Evolutionary conservation across 2,888 invertebrate genomes (phyloP), one percentile per base, ranked within the genome.

Genomic region (Sympetrum striolatum): DNA sequence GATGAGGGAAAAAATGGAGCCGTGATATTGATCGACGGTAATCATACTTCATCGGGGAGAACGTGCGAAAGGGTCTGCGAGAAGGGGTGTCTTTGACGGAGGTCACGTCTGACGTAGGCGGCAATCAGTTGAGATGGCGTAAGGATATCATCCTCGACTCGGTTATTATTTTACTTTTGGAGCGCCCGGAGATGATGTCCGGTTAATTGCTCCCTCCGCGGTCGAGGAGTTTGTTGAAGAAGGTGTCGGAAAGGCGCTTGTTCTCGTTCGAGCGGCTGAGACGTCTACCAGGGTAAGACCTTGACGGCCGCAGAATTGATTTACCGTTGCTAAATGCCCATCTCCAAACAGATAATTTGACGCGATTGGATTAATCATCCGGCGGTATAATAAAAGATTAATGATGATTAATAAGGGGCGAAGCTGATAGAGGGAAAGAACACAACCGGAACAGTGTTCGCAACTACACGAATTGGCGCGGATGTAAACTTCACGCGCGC

Each of bases 1-100:
- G 73, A 73, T 73, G 73, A 73, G 73, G 60, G 14, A n/a, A 31
- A 58, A 60, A 60, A 37, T 22, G 25, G 6, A 39, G n/a, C 37
- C 37, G 86, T 39, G 86, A 86, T 86, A 86, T 86, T 60, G 86
- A 86, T 86, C 86, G 86, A 60, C 37, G 37, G 60, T 86, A 86
- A 86, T 86, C 86, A 86, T 86, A 37, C 60, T 58, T 86, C 86
- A 86, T 86, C 86, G 86, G 60, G 35, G 31, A 37, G 58, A 60
- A 48, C 37, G 86, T 37, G 58, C 60, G 86, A 60, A 48, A 82
- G 60, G 37, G 60, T 86, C 58, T 60, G 5, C 12, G 86, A n/a
- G 60, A 86, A 37, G 53, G 81, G 60, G 64, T 86, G 60, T 86
- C 48, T 82, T 60, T 37, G n/a, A 86, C 60, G 60, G 60, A 86